Percentiles rank a stretch among this genome's conserved stretches.
phyloP scores from a whole-genome alignment of 2,797 vertebrate genomes.

The Sebastes glaucus region DNA sequence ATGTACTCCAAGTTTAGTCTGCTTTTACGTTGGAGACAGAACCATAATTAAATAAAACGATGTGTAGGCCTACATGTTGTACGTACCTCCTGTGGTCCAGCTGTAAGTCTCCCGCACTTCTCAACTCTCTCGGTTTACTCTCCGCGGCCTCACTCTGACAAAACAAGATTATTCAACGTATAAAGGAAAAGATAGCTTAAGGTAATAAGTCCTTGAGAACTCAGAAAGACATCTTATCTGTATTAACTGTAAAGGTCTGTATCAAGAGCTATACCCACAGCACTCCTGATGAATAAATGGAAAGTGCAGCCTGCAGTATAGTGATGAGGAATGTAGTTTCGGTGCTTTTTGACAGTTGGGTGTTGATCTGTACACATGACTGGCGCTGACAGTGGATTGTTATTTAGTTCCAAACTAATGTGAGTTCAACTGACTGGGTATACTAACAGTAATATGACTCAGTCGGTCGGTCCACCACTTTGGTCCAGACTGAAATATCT shows the following conservation, averaged over 20 bases:
- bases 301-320: neutral
- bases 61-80: constrained; percentile 11
- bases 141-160: constrained; percentile 80
- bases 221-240: constrained; percentile 1
- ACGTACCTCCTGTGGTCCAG: constrained; percentile 83
- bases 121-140: constrained; percentile 65
- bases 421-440: too few relatives aligned
- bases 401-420: too few relatives aligned
- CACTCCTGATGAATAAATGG: neutral
- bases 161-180: constrained; percentile 2
- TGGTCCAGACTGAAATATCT: neutral
- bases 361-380: neutral
- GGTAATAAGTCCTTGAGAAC: neutral
- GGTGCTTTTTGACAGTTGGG: neutral
- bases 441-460: too few relatives aligned
- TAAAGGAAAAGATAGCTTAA: neutral
- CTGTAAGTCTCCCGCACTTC: constrained; percentile 64
- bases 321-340: neutral
- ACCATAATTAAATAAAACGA: neutral
- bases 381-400: neutral
- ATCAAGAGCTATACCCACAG: neutral
- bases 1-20: neutral
- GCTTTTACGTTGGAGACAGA: neutral
- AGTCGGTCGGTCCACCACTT: neutral
- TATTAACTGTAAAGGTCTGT: neutral